Evolutionary conservation across 2,113 vertebrate genomes (phyloP), one percentile per base, ranked within the genome.

Genomic region (Calypte anna): DNA sequence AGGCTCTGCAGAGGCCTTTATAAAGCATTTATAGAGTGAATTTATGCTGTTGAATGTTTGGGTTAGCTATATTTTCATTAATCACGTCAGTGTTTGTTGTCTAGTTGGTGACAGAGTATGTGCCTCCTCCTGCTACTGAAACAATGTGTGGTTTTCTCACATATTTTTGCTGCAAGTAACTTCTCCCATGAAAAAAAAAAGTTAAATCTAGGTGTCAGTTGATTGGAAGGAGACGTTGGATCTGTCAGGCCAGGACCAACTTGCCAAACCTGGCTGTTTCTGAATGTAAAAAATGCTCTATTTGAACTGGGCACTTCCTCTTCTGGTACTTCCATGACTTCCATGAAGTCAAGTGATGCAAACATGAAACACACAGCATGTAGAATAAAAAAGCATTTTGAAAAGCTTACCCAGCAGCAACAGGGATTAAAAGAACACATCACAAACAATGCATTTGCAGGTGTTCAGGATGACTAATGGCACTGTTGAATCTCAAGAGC

Each of bases 11-110:
- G 4, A 10, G 78, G 28, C 43, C 23, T 36, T 8, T 3, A 5
- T 7, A 6, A 55, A 51, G 36, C 21, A 0, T 15, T 14, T 16
- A 10, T 48, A 1, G 3, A 1, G 68, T 9, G n/a, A 55, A 3
- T 7, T n/a, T 25, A 59, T 44, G 36, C 8, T 31, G 69, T 16
- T 30, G 33, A 23, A 13, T 5, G 9, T 51, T 43, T 33, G 44
- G 17, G 43, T 27, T 53, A 19, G 55, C 14, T 75, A 3, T 13
- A 58, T 50, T 88, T 33, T 21, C 53, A 38, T 40, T 9, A 8
- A 83, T 67, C 40, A 2, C 3, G 7, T 24, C 54, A 3, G 0
- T 82, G 68, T 53, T 61, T 61, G 59, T 48, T 64, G 59, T 74
- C 63, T 27, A 75, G 62, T 73, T 81, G 76, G 72, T 30, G 28